phyloP scores from a whole-genome alignment of 2,797 vertebrate species.

The Scolopax rusticola region DNA sequence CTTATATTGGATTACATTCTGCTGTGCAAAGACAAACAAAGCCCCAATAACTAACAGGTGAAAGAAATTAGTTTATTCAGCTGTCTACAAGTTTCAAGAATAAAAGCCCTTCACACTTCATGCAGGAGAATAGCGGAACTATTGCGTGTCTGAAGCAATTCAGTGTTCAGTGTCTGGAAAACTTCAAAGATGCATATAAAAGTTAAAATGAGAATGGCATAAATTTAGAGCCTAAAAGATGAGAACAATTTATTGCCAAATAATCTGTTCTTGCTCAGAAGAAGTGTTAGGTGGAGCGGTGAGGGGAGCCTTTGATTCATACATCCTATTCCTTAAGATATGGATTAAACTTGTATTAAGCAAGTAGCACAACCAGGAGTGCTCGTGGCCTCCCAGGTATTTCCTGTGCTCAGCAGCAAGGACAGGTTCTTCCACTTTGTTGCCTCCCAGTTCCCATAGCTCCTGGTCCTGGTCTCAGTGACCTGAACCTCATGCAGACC shows the following conservation, averaged over 20 bases:
- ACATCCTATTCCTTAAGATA: neutral
- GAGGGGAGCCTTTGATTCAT: neutral
- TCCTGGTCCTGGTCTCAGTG: neutral
- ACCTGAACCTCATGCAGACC: fast-evolving
- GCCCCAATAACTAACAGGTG: neutral
- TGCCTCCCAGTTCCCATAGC: neutral
- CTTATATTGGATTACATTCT: conserved; percentile 7
- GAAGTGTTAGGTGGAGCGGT: neutral
- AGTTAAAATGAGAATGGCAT: neutral
- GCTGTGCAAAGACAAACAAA: conserved; percentile 47
- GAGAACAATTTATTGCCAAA: neutral
- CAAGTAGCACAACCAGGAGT: fast-evolving
- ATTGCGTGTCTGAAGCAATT: neutral
- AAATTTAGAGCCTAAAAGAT: neutral
- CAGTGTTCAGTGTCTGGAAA: neutral
- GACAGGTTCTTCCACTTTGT: neutral
- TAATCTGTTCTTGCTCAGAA: neutral
- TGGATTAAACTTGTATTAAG: neutral
- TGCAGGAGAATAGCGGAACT: neutral
- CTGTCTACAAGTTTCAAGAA: neutral
- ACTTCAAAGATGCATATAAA: neutral
- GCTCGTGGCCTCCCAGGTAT: neutral
- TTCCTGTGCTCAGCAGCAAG: neutral
- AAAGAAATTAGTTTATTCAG: conserved; percentile 19
- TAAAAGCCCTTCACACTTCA: conserved; percentile 23